Conservation (phyloP, 2,888 invertebrate genomes). For the Alitta virens region DNA sequence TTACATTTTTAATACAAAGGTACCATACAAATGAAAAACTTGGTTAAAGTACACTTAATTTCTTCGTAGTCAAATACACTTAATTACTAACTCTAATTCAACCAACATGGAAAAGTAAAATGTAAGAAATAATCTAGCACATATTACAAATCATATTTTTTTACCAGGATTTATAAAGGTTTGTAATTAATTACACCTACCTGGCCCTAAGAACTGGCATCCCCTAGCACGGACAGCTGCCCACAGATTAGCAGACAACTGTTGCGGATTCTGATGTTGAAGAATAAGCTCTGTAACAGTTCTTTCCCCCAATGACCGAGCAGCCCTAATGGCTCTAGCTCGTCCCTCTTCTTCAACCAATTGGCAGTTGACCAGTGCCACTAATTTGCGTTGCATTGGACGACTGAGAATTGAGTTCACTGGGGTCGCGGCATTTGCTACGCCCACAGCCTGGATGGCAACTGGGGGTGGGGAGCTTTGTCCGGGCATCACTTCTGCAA, state of each 20-base stretch:
- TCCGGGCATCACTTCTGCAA: too few relatives aligned
- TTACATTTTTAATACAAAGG: too few relatives aligned
- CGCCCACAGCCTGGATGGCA: too few relatives aligned
- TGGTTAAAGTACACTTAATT: too few relatives aligned
- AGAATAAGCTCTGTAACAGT: conserved; percentile 90
- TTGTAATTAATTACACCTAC: conserved; percentile 56
- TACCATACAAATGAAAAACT: too few relatives aligned
- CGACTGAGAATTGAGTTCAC: conserved; percentile 67
- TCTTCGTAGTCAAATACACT: too few relatives aligned
- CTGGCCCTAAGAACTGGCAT: conserved; percentile 95
- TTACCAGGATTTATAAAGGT: too few relatives aligned
- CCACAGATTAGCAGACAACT: conserved; percentile 91
- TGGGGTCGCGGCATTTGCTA: not conserved
- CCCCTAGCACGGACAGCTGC: conserved; percentile 94
- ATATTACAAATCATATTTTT: too few relatives aligned
- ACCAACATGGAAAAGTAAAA: too few relatives aligned
- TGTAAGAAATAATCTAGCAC: too few relatives aligned
- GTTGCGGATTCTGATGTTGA: conserved; percentile 94
- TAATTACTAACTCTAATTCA: too few relatives aligned
- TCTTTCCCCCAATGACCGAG: conserved; percentile 89
- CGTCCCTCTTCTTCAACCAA: conserved; percentile 79
- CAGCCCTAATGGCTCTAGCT: conserved; percentile 64
- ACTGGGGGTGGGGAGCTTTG: too few relatives aligned
- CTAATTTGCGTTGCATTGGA: conserved; percentile 93
- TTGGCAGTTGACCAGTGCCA: conserved; percentile 89